Percentiles rank a stretch among this genome's conserved stretches.
phyloP scores from a whole-genome alignment of 1,140 invertebrate species.

The Heliothis subflexa region DNA sequence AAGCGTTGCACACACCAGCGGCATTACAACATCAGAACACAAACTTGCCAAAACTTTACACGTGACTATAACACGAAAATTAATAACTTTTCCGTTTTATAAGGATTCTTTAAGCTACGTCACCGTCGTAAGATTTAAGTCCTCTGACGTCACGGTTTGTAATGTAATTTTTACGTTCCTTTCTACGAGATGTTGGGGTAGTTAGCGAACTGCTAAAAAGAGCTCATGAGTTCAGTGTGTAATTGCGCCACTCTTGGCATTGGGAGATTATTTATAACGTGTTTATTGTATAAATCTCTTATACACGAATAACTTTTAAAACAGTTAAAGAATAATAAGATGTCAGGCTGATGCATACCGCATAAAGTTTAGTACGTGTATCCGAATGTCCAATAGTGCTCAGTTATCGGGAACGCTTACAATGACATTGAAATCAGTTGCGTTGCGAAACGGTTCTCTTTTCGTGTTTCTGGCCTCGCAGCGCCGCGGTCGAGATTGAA shows the following conservation, averaged over 20 bases:
- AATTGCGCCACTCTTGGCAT: conserved; percentile 53
- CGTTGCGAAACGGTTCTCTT: conserved; percentile 83
- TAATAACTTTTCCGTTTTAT: neutral
- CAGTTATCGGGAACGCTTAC: conserved; percentile 64
- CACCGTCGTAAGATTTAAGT: neutral
- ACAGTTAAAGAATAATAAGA: neutral
- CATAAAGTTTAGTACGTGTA: neutral
- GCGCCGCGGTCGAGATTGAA: conserved; percentile 72
- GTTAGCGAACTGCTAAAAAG: conserved; percentile 47
- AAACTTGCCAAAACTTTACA: conserved; percentile 73
- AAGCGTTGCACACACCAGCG: conserved; percentile 55
- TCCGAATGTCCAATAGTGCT: conserved; percentile 56
- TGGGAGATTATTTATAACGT: conserved; percentile 47
- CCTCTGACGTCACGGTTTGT: conserved; percentile 28
- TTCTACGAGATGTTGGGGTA: neutral
- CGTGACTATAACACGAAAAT: conserved; percentile 52
- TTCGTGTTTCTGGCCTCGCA: conserved; percentile 81
- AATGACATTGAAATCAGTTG: conserved; percentile 80
- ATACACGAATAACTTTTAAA: neutral
- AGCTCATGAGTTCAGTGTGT: conserved; percentile 34
- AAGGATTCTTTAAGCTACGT: conserved; percentile 3
- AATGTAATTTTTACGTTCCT: conserved; percentile 5
- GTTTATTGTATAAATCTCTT: conserved; percentile 7
- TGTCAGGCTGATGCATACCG: neutral
- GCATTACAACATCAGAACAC: conserved; percentile 68